Evolutionary conservation across 2,113 vertebrate species (phyloP).

Genomic region (Engraulis encrasicolus): DNA sequence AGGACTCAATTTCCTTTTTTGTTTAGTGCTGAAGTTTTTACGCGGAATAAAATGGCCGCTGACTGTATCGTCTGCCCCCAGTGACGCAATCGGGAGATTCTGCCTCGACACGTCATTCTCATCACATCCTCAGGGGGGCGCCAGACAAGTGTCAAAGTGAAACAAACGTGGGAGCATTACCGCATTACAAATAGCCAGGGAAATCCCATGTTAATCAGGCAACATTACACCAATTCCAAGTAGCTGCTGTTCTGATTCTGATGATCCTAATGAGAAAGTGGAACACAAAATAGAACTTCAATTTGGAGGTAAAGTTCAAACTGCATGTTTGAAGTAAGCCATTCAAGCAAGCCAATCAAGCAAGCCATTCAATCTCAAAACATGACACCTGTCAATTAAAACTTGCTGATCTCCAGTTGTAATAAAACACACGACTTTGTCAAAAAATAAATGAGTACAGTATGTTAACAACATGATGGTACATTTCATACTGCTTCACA

Average conservation of each 20-base stretch:
- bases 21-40: conserved; percentile 72
- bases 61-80: conserved; percentile 63
- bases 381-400: background rate
- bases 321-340: no score
- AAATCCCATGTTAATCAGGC: no score
- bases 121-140: background rate
- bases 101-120: background rate
- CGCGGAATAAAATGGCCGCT: conserved; percentile 80
- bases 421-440: background rate
- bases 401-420: background rate
- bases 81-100: conserved; percentile 70
- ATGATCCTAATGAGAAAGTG: no score
- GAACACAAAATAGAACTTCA: no score
- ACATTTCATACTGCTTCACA: background rate
- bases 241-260: no score
- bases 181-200: no score
- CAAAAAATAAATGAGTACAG: background rate
- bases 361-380: no score
- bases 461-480: background rate
- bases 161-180: no score
- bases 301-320: no score
- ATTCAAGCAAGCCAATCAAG: no score
- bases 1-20: conserved; percentile 33
- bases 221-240: no score
- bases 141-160: background rate